Conservation (phyloP, 2,888 invertebrate genomes). For the Frankliniella intonsa region DNA sequence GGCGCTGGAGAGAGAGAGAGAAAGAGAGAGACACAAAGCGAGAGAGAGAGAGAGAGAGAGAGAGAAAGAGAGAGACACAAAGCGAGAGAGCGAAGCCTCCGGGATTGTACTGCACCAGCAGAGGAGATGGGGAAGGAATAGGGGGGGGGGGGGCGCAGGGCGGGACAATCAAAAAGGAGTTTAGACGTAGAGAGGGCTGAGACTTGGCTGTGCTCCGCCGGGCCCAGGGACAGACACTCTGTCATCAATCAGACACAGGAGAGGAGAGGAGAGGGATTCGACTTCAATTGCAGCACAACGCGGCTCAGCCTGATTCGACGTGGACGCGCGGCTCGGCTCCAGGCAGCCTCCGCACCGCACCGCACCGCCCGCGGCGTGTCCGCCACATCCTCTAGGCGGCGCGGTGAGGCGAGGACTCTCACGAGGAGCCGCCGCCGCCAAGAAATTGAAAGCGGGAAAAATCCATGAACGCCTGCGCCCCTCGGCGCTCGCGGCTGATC, state of each 20-base stretch:
- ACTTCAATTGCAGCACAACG: constrained; percentile 22
- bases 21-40: too few species aligned
- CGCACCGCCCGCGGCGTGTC: not conserved
- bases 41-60: too few species aligned
- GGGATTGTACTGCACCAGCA: too few species aligned
- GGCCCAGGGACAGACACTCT: not conserved
- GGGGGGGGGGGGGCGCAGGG: not conserved
- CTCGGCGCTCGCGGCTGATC: too few species aligned
- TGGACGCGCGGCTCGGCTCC: not conserved
- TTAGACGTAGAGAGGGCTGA: not conserved
- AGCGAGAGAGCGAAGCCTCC: too few species aligned
- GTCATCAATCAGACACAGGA: constrained; percentile 21
- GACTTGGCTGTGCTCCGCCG: too few species aligned
- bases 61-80: too few species aligned
- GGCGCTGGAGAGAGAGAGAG: not conserved
- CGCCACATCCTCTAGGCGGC: not conserved
- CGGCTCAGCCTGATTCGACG: not conserved
- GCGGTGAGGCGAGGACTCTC: too few species aligned
- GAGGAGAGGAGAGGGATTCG: not conserved
- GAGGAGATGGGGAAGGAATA: not conserved
- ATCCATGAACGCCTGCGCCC: too few species aligned
- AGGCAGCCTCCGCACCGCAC: not conserved
- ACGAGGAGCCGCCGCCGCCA: too few species aligned
- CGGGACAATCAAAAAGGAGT: constrained; percentile 25
- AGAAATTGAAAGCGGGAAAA: too few species aligned